phyloP scores from a whole-genome alignment of 2,888 invertebrate species.

The Tolmerus cingulatus region DNA sequence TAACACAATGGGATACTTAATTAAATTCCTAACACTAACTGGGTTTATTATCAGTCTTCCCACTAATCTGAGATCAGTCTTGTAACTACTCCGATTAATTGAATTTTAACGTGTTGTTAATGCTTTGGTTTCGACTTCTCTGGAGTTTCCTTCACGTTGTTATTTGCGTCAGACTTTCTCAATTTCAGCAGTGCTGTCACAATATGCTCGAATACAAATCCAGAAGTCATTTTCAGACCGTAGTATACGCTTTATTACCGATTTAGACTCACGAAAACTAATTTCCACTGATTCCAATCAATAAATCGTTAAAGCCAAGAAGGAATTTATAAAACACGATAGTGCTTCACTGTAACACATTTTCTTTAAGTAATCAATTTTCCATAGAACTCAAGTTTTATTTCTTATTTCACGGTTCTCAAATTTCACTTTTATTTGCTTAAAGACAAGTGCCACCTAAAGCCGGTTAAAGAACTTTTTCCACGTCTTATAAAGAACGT shows the following conservation, averaged over 20 bases:
- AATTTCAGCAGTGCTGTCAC: constrained; percentile 56
- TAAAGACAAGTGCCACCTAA: constrained; percentile 31
- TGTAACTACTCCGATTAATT: background rate
- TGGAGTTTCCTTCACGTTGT: constrained; percentile 40
- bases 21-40: background rate
- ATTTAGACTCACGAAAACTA: background rate
- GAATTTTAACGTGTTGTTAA: background rate
- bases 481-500: background rate
- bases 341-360: constrained; percentile 22
- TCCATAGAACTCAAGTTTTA: background rate
- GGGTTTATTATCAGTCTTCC: constrained; percentile 24
- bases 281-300: background rate
- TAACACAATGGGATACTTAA: background rate
- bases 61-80: constrained; percentile 7
- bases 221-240: constrained; percentile 58
- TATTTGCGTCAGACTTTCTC: constrained; percentile 51
- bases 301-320: background rate
- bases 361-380: constrained; percentile 7
- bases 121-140: constrained; percentile 47
- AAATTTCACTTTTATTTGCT: constrained; percentile 17
- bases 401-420: background rate
- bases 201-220: constrained; percentile 61
- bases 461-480: constrained; percentile 32
- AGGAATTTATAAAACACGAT: background rate
- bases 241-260: background rate